Conservation (phyloP, 1,140 invertebrate species). For the Planococcus citri region DNA sequence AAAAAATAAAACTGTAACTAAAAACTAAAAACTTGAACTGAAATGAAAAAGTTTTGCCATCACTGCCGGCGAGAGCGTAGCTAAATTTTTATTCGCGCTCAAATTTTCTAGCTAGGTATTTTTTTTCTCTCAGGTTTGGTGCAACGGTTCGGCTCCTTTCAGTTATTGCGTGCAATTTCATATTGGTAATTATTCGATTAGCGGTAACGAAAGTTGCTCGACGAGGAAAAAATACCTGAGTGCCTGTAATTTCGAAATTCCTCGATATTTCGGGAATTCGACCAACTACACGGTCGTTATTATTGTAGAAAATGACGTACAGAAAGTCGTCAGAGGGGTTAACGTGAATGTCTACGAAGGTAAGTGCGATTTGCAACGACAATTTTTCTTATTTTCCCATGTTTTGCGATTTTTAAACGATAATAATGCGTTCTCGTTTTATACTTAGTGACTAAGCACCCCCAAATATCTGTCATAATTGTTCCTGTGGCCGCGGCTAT, state of each 20-base stretch:
- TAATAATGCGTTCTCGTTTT: constrained; percentile 31
- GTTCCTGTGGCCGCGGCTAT: constrained; percentile 66
- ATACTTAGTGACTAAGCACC: constrained; percentile 52
- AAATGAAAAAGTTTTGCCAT: too few relatives aligned
- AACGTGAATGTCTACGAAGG: constrained; percentile 70
- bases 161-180: constrained; percentile 48
- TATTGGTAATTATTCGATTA: constrained; percentile 56
- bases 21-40: too few relatives aligned
- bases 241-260: constrained; percentile 46
- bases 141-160: constrained; percentile 56
- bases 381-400: background rate
- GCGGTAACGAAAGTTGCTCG: constrained; percentile 60
- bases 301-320: constrained; percentile 59
- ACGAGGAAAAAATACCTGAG: constrained; percentile 9
- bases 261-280: constrained; percentile 50
- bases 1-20: too few relatives aligned
- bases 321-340: constrained; percentile 48
- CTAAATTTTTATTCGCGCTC: too few relatives aligned
- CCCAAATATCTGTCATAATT: constrained; percentile 70
- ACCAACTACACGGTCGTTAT: constrained; percentile 56
- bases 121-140: constrained; percentile 32
- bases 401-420: background rate
- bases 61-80: too few relatives aligned
- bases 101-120: too few relatives aligned
- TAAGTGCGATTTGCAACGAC: constrained; percentile 34